phyloP scores from a whole-genome alignment of 2,113 vertebrate genomes.

The Neotragus moschatus region DNA sequence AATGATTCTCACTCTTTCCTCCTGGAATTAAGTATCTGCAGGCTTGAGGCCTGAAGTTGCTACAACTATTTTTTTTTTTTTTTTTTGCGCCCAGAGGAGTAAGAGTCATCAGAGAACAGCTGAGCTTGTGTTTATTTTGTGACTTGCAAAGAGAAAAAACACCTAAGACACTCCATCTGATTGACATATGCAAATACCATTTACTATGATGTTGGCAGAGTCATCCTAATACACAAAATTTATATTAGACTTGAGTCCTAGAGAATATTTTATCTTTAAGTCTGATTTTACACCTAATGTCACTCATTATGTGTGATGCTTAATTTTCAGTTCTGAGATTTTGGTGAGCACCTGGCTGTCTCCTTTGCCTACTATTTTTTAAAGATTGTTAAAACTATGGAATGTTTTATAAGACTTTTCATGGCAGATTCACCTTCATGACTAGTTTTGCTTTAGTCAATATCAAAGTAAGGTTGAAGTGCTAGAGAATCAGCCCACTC shows the following conservation, averaged over 20 bases:
- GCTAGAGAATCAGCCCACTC: neutral
- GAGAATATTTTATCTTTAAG: conserved; percentile 36
- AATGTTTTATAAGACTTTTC: conserved; percentile 29
- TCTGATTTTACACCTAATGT: conserved; percentile 39
- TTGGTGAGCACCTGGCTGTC: conserved; percentile 19
- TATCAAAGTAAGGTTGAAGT: neutral
- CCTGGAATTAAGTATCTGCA: neutral
- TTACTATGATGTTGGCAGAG: neutral
- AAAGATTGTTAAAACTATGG: conserved; percentile 32
- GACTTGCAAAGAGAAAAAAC: neutral
- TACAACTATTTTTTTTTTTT: neutral
- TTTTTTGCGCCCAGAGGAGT: neutral
- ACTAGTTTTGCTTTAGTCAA: conserved; percentile 37
- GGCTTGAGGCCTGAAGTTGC: neutral
- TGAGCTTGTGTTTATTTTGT: neutral
- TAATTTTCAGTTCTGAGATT: conserved; percentile 42
- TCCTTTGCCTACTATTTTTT: neutral
- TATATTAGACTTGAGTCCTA: neutral
- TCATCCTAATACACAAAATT: conserved; percentile 10
- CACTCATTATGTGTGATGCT: conserved; percentile 36
- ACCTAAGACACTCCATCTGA: neutral
- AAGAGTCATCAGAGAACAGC: neutral
- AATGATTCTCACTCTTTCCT: neutral
- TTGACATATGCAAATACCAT: neutral
- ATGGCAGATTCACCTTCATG: conserved; percentile 7